Base-by-base conservation (phyloP, 1,140 invertebrate species). In the Bombus pascuorum region DNA sequence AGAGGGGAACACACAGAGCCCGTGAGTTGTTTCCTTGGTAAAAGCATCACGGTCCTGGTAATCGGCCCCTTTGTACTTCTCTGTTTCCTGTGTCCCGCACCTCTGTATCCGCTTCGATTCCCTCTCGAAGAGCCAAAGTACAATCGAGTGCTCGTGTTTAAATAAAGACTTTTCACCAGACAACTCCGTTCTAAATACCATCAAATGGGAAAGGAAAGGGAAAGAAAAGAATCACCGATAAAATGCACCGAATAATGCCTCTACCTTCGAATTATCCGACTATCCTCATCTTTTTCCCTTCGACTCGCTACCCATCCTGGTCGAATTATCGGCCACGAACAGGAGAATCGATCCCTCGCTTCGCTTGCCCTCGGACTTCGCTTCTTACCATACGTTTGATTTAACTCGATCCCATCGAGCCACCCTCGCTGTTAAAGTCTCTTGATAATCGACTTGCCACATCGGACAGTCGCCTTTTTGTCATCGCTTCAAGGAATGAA, bases 261-360 rank as follows among this genome's bases (percentile, higher is more conserved):
- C 86, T 28, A n/a, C 66, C 32, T 39, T 81, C 76, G 78, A 81
- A 88, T 88, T 86, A 89, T 89, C 74, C 70, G 53, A 39, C 32
- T 65, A 59, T 32, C 34, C 53, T 39, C 68, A 34, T 53, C 57
- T 80, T 47, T 68, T 39, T 28, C 25, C 18, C 6, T 22, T 32
- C 22, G 13, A 37, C 3, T n/a, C 47, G 47, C 18, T 53, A 53
- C 18, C 47, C 47, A 53, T 53, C 18, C 39, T 37, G 22, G 68
- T 85, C 76, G 83, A 85, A 79, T 79, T 80, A 73, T 79, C 83
- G 66, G 68, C 83, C 44, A 32, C 44, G 44, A 78, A 71, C 74
- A 32, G 72, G 65, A 37, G 75, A 57, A 47, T 39, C 57, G 47
- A 53, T 53, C 5, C 47, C 18, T 22, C 47, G 18, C 47, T 22